A percentile compares a stretch with the other conserved stretches of the same genome.
Conservation (phyloP, 2,888 invertebrate species). For the Drosophila koepferae region DNA sequence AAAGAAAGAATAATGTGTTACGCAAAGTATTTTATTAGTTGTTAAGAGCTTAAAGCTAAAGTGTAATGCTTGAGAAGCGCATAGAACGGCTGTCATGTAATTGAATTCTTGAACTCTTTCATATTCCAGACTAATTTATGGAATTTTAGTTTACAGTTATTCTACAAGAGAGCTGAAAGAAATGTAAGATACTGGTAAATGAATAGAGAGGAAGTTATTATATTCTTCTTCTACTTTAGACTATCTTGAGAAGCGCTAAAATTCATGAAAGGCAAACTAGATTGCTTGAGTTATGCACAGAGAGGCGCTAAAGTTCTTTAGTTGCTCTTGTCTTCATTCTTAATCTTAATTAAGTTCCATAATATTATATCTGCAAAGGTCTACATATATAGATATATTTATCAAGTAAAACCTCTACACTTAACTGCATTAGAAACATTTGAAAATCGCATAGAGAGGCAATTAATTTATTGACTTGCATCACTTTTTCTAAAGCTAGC, state of each 20-base stretch:
- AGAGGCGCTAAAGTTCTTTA: not conserved
- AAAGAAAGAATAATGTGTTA: constrained; percentile 9
- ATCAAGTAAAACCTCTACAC: not conserved
- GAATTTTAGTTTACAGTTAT: not conserved
- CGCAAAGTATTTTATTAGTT: constrained; percentile 7
- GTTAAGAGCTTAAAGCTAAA: not conserved
- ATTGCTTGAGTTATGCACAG: not conserved
- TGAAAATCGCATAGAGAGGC: not conserved
- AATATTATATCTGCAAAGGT: no score
- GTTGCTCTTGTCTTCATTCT: not conserved
- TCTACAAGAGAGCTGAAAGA: not conserved
- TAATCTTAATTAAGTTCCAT: no score
- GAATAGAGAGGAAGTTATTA: no score
- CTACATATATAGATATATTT: not conserved
- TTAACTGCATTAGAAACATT: not conserved
- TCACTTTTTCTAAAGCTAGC: not conserved
- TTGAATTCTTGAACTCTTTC: not conserved
- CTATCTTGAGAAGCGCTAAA: no score
- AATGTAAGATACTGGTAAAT: no score
- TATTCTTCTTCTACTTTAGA: no score
- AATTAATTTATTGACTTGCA: not conserved
- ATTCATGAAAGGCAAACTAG: not conserved
- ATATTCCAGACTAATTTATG: not conserved
- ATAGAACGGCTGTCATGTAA: not conserved
- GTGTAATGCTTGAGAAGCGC: not conserved